Evolutionary conservation across 2,113 vertebrate genomes (phyloP).

Genomic region (Alouatta palliata): DNA sequence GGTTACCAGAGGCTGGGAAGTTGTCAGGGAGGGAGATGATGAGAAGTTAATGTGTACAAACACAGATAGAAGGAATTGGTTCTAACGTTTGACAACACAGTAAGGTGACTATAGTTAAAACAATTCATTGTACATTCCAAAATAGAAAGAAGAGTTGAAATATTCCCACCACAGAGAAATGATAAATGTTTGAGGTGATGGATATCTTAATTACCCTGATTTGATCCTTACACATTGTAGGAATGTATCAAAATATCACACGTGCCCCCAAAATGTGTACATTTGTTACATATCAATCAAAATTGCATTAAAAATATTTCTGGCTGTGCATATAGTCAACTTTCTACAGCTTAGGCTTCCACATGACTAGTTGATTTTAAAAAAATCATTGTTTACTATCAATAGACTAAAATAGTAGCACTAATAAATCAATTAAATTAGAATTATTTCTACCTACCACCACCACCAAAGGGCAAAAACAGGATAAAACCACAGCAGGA

Average conservation of each 20-base stretch:
- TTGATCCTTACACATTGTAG: background rate
- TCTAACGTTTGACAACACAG: background rate
- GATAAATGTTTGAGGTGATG: background rate
- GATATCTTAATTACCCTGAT: background rate
- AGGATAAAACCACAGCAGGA: background rate
- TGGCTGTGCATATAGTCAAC: background rate
- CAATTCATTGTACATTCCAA: background rate
- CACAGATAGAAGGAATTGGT: background rate
- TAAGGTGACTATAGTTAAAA: background rate
- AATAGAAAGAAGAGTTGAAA: background rate
- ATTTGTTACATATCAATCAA: background rate
- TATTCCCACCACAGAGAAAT: background rate
- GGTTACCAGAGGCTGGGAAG: background rate
- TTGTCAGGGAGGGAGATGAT: too few relatives aligned
- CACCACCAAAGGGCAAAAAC: constrained; percentile 29
- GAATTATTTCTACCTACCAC: background rate
- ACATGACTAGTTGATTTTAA: background rate
- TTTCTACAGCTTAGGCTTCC: background rate
- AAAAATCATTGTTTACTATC: constrained; percentile 9
- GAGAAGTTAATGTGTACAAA: background rate
- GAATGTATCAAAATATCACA: background rate
- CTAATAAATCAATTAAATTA: constrained; percentile 4
- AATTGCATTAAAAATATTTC: background rate
- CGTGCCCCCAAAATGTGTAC: background rate
- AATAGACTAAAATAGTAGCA: background rate